Percentiles rank a stretch among this genome's conserved stretches.
phyloP scores from a whole-genome alignment of 2,888 invertebrate genomes.

The Ferdinandea cuprea region DNA sequence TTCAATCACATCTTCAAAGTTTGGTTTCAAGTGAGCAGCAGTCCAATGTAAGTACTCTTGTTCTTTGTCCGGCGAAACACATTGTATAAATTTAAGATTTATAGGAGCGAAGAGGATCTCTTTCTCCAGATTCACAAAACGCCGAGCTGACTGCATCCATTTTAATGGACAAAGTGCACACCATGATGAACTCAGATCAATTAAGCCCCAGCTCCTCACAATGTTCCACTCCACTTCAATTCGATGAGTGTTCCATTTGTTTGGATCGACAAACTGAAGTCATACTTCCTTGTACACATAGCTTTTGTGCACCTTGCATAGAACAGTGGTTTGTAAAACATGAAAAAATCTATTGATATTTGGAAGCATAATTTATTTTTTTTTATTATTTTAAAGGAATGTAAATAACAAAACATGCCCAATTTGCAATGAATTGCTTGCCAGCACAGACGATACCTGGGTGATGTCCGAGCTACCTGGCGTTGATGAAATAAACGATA shows the following conservation, averaged over 20 bases:
- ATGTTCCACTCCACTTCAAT: conserved; percentile 79
- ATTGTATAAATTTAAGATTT: no score
- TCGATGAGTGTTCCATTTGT: conserved; percentile 88
- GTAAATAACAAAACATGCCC: conserved; percentile 88
- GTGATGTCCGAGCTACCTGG: conserved; percentile 86
- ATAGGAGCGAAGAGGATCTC: conserved; percentile 60
- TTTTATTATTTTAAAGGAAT: conserved; percentile 84
- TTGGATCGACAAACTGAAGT: conserved; percentile 88
- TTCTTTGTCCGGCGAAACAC: not conserved
- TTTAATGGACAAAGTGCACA: conserved; percentile 81
- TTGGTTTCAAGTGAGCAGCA: conserved; percentile 79
- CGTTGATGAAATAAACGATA: conserved; percentile 85
- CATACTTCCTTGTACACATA: conserved; percentile 88
- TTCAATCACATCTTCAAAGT: conserved; percentile 83
- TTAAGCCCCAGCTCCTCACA: conserved; percentile 74
- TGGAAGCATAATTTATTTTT: not conserved
- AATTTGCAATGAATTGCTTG: conserved; percentile 86
- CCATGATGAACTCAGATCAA: conserved; percentile 72
- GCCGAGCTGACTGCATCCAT: conserved; percentile 80
- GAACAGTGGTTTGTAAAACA: conserved; percentile 86
- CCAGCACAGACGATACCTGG: conserved; percentile 87
- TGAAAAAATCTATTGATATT: no score
- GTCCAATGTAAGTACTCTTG: conserved; percentile 76
- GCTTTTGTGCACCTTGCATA: conserved; percentile 88
- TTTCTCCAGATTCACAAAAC: conserved; percentile 45